Evolutionary conservation across 1,140 invertebrate genomes (phyloP).

Genomic region (Drosophila parabipectinata): DNA sequence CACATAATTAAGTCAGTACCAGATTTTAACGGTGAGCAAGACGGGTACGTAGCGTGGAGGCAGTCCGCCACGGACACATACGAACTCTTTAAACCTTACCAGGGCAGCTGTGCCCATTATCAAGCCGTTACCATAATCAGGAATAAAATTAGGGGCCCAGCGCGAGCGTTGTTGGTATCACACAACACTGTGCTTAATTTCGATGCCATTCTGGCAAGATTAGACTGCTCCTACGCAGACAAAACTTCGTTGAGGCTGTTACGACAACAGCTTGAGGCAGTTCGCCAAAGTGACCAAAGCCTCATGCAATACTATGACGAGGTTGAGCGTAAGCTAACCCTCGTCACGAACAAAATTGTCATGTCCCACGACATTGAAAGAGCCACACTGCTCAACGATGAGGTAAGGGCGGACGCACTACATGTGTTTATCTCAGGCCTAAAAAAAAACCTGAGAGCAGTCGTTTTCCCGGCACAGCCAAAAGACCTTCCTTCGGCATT

Average conservation of each 20-base stretch:
- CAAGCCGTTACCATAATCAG: not conserved
- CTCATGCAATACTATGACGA: too few relatives aligned
- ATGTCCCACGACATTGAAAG: too few relatives aligned
- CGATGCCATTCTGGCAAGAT: too few relatives aligned
- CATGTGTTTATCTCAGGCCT: not conserved
- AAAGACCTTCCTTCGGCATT: not conserved
- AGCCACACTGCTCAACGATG: too few relatives aligned
- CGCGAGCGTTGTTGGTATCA: too few relatives aligned
- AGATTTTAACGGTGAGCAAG: not conserved
- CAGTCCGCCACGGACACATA: constrained; percentile 3
- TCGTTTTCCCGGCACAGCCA: not conserved
- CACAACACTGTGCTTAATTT: too few relatives aligned
- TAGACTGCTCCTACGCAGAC: too few relatives aligned
- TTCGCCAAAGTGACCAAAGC: too few relatives aligned
- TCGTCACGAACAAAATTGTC: too few relatives aligned
- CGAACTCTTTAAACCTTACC: constrained; percentile 1
- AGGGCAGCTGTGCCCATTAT: constrained; percentile 5
- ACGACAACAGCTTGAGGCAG: not conserved
- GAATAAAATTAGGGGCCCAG: too few relatives aligned
- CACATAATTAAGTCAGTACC: not conserved
- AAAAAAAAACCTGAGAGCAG: not conserved
- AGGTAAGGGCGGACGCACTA: not conserved
- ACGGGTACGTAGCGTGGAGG: too few relatives aligned
- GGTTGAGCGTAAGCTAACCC: too few relatives aligned
- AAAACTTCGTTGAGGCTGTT: not conserved